phyloP scores from a whole-genome alignment of 2,113 vertebrate genomes.

The Nothoprocta pentlandii region DNA sequence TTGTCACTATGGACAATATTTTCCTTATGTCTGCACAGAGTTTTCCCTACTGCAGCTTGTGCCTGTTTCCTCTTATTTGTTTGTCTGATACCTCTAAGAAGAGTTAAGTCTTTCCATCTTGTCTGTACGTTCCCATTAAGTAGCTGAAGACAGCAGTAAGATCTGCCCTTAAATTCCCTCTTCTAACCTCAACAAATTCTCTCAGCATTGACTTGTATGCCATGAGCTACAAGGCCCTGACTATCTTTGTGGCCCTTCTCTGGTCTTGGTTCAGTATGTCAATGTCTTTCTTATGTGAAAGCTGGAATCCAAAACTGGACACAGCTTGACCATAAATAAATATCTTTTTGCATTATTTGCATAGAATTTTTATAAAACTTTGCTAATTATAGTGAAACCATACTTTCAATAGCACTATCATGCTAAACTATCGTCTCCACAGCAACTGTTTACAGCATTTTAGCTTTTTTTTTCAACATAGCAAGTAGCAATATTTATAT shows the following conservation, averaged over 20 bases:
- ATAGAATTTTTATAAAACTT: neutral
- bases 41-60: neutral
- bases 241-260: fast-evolving
- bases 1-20: neutral
- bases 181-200: neutral
- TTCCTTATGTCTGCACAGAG: too few relatives aligned
- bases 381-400: neutral
- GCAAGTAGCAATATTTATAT: neutral
- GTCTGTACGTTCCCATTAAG: neutral
- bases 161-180: neutral
- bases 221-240: neutral
- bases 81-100: neutral
- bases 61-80: neutral
- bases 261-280: neutral
- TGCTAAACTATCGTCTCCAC: neutral
- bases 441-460: neutral
- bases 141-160: neutral
- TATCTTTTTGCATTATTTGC: constrained; percentile 5
- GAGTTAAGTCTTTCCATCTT: neutral
- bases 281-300: neutral
- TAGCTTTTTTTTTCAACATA: neutral
- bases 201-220: neutral
- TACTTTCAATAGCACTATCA: neutral
- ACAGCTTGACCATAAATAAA: neutral
- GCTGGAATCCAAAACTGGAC: neutral